Percentiles rank a stretch among this genome's conserved stretches.
phyloP scores from a whole-genome alignment of 2,888 invertebrate species.

The Orchestes rusci region DNA sequence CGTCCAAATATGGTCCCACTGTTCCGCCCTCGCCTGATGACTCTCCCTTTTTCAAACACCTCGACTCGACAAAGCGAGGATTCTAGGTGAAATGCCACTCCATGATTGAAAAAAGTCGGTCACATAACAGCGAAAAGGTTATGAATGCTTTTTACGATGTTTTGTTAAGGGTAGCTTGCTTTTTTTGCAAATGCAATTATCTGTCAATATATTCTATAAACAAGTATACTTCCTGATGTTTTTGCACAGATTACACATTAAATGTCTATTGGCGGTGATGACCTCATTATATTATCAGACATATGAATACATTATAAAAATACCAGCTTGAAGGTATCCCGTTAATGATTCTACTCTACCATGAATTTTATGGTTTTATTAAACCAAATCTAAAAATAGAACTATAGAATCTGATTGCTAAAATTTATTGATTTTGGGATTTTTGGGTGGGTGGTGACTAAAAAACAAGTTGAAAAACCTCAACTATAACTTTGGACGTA shows the following conservation, averaged over 20 bases:
- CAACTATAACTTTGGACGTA: too few relatives aligned
- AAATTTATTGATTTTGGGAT: too few relatives aligned
- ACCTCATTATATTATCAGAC: constrained; percentile 15
- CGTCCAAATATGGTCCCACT: constrained; percentile 9
- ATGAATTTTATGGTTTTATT: too few relatives aligned
- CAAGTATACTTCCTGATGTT: too few relatives aligned
- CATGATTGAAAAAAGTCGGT: constrained; percentile 25
- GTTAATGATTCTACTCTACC: too few relatives aligned
- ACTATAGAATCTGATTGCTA: too few relatives aligned
- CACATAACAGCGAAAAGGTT: constrained; percentile 20
- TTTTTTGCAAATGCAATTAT: too few relatives aligned
- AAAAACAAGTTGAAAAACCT: too few relatives aligned
- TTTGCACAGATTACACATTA: too few relatives aligned
- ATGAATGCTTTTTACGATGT: constrained; percentile 7
- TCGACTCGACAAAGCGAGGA: constrained; percentile 8
- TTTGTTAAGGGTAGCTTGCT: background rate
- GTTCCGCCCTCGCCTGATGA: constrained; percentile 14
- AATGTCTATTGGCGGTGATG: constrained; percentile 14
- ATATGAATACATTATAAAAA: constrained; percentile 12
- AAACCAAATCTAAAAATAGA: too few relatives aligned
- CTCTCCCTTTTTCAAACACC: constrained; percentile 18
- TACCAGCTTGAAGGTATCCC: constrained; percentile 4
- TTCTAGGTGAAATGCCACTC: constrained; percentile 20
- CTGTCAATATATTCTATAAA: too few relatives aligned
- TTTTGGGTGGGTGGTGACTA: too few relatives aligned